Evolutionary conservation across 1,140 invertebrate genomes (phyloP), one percentile per base, ranked within the genome.

Genomic region (Lycorma delicatula): DNA sequence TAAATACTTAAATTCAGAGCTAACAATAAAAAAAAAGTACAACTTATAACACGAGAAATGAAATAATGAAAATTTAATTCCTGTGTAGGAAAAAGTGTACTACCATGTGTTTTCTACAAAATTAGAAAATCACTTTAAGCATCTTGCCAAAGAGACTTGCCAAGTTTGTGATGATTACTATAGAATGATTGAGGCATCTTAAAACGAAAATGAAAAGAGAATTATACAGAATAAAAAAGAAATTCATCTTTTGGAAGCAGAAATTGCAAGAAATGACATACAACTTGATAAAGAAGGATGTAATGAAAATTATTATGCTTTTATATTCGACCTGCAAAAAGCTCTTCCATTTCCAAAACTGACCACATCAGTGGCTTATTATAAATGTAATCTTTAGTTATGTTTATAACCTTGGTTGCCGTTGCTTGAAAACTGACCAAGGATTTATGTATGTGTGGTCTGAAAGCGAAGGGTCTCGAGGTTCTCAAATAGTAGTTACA

Each of bases 371-470:
- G 44, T 63, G 52, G 62, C 64, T 54, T 65, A 65, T 60, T 64
- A 64, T 60, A 64, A 64, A 54, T 58, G 60, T 51, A 65, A 65
- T 59, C 54, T 64, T 48, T 63, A 66, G n/a, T n/a, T n/a, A n/a
- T n/a, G n/a, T n/a, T n/a, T n/a, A n/a, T n/a, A n/a, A n/a, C n/a
- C n/a, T n/a, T n/a, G n/a, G n/a, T 54, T 34, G 34, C 58, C 38
- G 47, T 62, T 53, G 38, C 27, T 51, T 59, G 59, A n/a, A 59
- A 57, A 54, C 58, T 53, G 44, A 55, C 23, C 53, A 16, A 26
- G 50, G 27, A 18, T 59, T 59, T n/a, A 65, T 67, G 65, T 63
- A 66, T 23, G 57, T 66, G 20, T 67, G 59, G 59, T n/a, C n/a
- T n/a, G 56, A 65, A 59, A 65, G 56, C 56, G 41, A 65, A 6